Evolutionary conservation across 2,888 invertebrate genomes (phyloP).

Genomic region (Spilosoma lubricipeda): DNA sequence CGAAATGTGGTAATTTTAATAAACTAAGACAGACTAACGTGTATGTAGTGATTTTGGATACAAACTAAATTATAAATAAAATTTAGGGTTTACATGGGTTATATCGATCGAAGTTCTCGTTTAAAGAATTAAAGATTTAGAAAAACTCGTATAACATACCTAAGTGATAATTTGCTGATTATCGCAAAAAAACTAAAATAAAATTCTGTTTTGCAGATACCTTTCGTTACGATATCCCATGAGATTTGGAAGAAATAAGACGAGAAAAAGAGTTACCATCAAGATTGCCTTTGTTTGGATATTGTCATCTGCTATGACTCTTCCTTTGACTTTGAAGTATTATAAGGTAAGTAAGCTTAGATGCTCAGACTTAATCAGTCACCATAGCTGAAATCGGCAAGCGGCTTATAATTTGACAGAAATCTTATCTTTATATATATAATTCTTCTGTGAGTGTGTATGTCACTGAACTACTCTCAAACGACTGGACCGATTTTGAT

Average conservation of each 20-base stretch:
- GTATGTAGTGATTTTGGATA: not conserved
- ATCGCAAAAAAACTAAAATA: not conserved
- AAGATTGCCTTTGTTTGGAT: slow-evolving; percentile 98
- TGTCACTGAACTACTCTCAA: no score
- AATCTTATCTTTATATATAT: no score
- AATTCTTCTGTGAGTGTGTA: no score
- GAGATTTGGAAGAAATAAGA: slow-evolving; percentile 96
- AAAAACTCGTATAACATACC: not conserved
- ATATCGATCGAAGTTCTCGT: no score
- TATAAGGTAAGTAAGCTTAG: slow-evolving; percentile 89
- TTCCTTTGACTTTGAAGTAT: slow-evolving; percentile 95
- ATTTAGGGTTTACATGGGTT: not conserved
- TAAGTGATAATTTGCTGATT: no score
- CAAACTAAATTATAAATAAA: not conserved
- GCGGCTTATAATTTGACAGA: no score
- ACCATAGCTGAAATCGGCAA: no score
- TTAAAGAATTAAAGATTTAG: no score
- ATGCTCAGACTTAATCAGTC: no score
- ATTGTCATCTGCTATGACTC: slow-evolving; percentile 95
- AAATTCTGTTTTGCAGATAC: slow-evolving; percentile 80
- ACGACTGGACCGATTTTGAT: no score
- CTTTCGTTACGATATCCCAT: slow-evolving; percentile 96
- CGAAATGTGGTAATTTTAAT: not conserved
- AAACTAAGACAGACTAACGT: not conserved
- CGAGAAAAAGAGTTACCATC: slow-evolving; percentile 92